Evolutionary conservation across 1,140 invertebrate genomes (phyloP), one percentile per base, ranked within the genome.

Genomic region (Dolichoris vasculosae): DNA sequence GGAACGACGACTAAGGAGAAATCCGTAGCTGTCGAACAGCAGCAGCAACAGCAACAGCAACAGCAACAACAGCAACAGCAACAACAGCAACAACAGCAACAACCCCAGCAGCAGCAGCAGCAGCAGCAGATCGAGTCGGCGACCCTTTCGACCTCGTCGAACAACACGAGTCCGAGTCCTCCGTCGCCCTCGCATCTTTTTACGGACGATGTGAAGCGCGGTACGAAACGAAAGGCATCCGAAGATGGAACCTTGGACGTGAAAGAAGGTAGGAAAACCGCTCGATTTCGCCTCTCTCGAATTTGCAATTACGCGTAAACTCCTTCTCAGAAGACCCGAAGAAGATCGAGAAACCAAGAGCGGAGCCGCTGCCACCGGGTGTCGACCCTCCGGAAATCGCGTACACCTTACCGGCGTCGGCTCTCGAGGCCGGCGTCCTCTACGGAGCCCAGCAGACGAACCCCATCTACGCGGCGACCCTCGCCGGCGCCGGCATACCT

Each of bases 351-450:
- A 76, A 81, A 11, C 78, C 79, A 30, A 51, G 76, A 64, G 38
- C 84, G 4, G 87, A 87, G 26, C 82, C 86, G 75, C 87, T 90
- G 40, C 91, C 91, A 30, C 87, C 90, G 30, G 94, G 94, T 13
- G 94, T 95, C 0, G 94, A 95, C 85, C 87, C 92, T 64, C 88
- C 92, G 6, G 93, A 94, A 71, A 88, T 92, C n/a, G 86, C 91
- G 2, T 93, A 92, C 35, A 71, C 90, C 17, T 76, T 91, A 13
- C 71, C 87, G 13, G 88, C 88, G 17, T 84, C 88, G 1, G 86
- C 89, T 8, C 86, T 91, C 26, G 89, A 90, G 32, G 88, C 89
- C 4, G 85, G 89, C 26, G 90, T 92, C 32, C 86, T 93, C 0
- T 93, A 92, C 69, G 88, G 90, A 0, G 85, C 90, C 0, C 90